These are phyloP conservation scores for Sarcophaga variegata DNA, from an alignment of 2,888 invertebrate genomes.

Conservation along the genomic window DNA sequence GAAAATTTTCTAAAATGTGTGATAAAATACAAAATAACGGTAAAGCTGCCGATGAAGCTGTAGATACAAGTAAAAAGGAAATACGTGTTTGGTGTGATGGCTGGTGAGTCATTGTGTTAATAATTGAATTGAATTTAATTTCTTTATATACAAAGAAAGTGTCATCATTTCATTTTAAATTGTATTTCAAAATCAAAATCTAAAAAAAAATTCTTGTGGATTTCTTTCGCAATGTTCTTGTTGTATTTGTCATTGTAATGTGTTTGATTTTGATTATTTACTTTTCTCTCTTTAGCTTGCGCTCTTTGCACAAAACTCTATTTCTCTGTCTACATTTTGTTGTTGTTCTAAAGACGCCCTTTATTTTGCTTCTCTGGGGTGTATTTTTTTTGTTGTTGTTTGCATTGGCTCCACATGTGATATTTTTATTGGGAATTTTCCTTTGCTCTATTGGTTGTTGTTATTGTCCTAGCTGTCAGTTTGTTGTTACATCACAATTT, in stretches of 20 bases:
- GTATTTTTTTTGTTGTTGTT: neutral
- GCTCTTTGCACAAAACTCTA: too few species aligned
- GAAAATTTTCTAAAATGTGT: slow-evolving; percentile 66
- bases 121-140: slow-evolving; percentile 3
- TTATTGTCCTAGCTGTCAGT: neutral
- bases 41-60: slow-evolving; percentile 27
- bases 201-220: slow-evolving; percentile 13
- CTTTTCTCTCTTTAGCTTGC: too few species aligned
- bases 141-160: slow-evolving; percentile 3
- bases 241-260: neutral
- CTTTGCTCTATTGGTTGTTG: slow-evolving; percentile 1
- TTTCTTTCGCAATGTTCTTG: neutral
- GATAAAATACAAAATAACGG: slow-evolving; percentile 65
- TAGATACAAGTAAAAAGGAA: slow-evolving; percentile 59
- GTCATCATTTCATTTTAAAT: neutral
- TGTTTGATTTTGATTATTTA: neutral
- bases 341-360: too few species aligned
- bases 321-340: too few species aligned
- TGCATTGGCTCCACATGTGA: neutral
- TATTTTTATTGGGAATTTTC: slow-evolving; percentile 18
- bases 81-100: slow-evolving; percentile 73
- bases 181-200: neutral
- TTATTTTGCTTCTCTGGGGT: neutral
- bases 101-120: slow-evolving; percentile 70
- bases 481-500: slow-evolving; percentile 48